Conservation (phyloP, 1,140 invertebrate species). For the Pristionchus pacificus region DNA sequence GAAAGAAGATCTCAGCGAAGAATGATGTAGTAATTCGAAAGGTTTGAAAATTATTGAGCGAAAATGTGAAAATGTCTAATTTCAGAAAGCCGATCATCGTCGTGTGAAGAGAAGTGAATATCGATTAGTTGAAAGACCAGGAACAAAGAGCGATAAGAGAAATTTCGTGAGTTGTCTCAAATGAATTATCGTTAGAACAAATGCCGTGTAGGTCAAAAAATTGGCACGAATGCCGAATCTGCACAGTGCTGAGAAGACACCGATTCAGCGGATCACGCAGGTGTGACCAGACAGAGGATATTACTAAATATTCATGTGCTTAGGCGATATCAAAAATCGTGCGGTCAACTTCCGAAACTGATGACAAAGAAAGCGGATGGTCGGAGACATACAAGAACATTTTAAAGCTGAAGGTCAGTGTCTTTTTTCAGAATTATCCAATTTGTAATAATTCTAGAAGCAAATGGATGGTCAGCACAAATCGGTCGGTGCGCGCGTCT, state of each 20-base stretch:
- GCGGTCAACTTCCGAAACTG: background rate
- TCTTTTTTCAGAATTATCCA: too few relatives aligned
- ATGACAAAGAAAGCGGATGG: conserved; percentile 31
- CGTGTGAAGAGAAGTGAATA: conserved; percentile 14
- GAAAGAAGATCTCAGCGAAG: too few relatives aligned
- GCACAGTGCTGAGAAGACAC: background rate
- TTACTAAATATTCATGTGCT: conserved; percentile 17
- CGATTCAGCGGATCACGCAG: conserved; percentile 32
- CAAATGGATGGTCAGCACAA: conserved; percentile 40
- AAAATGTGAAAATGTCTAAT: too few relatives aligned
- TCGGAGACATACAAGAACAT: conserved; percentile 45
- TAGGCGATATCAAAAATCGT: conserved; percentile 10
- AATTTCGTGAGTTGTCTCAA: conserved; percentile 12
- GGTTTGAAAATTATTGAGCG: too few relatives aligned
- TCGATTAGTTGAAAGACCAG: conserved; percentile 5
- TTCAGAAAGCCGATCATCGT: too few relatives aligned
- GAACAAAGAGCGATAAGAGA: conserved; percentile 16
- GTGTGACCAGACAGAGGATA: too few relatives aligned
- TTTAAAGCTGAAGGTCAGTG: conserved; percentile 36
- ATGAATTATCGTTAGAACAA: too few relatives aligned
- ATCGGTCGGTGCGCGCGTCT: conserved; percentile 43
- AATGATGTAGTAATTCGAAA: too few relatives aligned
- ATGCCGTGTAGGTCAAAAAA: conserved; percentile 2
- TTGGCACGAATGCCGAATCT: background rate
- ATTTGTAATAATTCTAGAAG: too few relatives aligned